phyloP scores from a whole-genome alignment of 2,113 vertebrate species.

The Festucalex cinctus region DNA sequence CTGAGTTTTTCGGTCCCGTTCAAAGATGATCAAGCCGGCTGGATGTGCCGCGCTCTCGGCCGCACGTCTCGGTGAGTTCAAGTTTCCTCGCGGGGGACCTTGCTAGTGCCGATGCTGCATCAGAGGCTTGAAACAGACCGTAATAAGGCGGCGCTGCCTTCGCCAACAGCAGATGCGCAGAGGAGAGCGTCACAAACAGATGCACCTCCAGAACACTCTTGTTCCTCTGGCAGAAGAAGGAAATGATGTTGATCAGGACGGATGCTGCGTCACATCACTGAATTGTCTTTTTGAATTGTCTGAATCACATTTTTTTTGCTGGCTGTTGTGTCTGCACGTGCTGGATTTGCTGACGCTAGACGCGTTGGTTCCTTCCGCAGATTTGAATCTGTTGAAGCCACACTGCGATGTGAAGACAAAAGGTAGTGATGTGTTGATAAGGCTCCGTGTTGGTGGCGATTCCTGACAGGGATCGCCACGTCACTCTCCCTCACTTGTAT shows the following conservation, averaged over 20 bases:
- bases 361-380: conserved; percentile 29
- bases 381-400: conserved; percentile 14
- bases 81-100: conserved; percentile 53
- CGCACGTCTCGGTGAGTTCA: conserved; percentile 38
- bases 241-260: conserved; percentile 46
- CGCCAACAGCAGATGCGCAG: conserved; percentile 47
- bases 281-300: no score
- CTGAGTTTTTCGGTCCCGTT: conserved; percentile 39
- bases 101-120: conserved; percentile 51
- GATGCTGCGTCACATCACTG: conserved; percentile 24
- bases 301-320: not conserved
- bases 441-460: conserved; percentile 9
- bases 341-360: conserved; percentile 4
- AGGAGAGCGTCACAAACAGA: conserved; percentile 42
- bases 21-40: conserved; percentile 35
- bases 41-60: conserved; percentile 32
- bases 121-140: conserved; percentile 46
- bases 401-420: not conserved
- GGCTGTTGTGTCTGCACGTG: conserved; percentile 7
- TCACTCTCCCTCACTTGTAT: conserved; percentile 41
- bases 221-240: conserved; percentile 53
- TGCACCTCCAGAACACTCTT: conserved; percentile 59
- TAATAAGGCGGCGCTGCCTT: conserved; percentile 53
- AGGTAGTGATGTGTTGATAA: not conserved
- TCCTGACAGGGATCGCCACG: conserved; percentile 35